Conservation (phyloP, 2,797 vertebrate genomes). For the Pyrocephalus nanus region DNA sequence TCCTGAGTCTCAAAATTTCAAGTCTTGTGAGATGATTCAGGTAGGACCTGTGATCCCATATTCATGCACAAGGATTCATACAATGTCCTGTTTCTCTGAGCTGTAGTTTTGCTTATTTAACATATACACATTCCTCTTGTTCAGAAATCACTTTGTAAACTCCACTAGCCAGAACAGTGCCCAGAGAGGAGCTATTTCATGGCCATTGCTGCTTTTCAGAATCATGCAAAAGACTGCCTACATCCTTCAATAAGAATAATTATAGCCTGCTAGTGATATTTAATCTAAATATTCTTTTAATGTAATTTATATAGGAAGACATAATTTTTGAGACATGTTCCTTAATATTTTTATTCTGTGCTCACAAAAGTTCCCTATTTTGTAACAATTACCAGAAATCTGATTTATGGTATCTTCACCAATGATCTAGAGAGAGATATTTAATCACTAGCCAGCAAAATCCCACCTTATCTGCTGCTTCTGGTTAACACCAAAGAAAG, state of each 20-base stretch:
- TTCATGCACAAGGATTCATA: neutral
- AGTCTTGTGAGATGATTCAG: neutral
- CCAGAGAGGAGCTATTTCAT: neutral
- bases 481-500: neutral
- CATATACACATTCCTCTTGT: neutral
- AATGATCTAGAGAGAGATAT: neutral
- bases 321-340: neutral
- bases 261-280: neutral
- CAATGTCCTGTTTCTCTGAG: neutral
- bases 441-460: neutral
- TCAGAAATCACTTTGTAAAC: neutral
- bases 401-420: neutral
- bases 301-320: neutral
- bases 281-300: neutral
- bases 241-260: neutral
- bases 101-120: neutral
- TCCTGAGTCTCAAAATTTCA: neutral
- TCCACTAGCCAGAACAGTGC: neutral
- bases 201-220: neutral
- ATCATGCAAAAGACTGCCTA: neutral
- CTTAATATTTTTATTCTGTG: neutral
- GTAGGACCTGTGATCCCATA: neutral
- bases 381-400: neutral
- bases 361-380: neutral
- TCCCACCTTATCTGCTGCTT: neutral